These are phyloP conservation scores for Nomada fucata DNA, from an alignment of 2,888 invertebrate genomes.

Conservation along the genomic window DNA sequence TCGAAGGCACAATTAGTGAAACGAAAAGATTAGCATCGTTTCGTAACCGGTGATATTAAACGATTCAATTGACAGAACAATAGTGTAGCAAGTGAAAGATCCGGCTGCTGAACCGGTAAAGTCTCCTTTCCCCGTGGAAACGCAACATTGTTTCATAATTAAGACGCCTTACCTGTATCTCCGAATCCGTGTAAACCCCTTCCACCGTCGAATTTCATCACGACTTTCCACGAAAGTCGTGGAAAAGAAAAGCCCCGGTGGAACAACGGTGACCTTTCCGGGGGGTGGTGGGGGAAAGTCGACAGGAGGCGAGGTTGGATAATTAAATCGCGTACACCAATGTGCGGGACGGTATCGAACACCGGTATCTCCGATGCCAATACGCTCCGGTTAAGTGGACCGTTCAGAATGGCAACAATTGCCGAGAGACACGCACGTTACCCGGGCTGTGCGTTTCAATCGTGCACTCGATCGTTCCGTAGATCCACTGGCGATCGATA, in stretches of 20 bases:
- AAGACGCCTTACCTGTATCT: slow-evolving; percentile 27
- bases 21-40: slow-evolving; percentile 1
- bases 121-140: background rate
- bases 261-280: slow-evolving; percentile 64
- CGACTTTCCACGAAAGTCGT: slow-evolving; percentile 40
- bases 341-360: slow-evolving; percentile 65
- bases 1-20: background rate
- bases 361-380: slow-evolving; percentile 58
- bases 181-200: slow-evolving; percentile 32
- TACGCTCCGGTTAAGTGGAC: slow-evolving; percentile 63
- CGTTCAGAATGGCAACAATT: slow-evolving; percentile 66
- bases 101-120: slow-evolving; percentile 29
- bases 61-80: slow-evolving; percentile 19
- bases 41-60: background rate
- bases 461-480: slow-evolving; percentile 36
- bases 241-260: slow-evolving; percentile 33
- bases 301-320: slow-evolving; percentile 56
- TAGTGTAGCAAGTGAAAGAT: slow-evolving; percentile 10
- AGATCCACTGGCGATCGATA: slow-evolving; percentile 42
- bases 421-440: slow-evolving; percentile 53
- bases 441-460: slow-evolving; percentile 52
- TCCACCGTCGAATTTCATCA: background rate
- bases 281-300: slow-evolving; percentile 33
- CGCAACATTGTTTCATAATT: slow-evolving; percentile 32
- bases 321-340: slow-evolving; percentile 69